Conservation (phyloP, 2,797 vertebrate species). For the Arnoldichthys spilopterus region DNA sequence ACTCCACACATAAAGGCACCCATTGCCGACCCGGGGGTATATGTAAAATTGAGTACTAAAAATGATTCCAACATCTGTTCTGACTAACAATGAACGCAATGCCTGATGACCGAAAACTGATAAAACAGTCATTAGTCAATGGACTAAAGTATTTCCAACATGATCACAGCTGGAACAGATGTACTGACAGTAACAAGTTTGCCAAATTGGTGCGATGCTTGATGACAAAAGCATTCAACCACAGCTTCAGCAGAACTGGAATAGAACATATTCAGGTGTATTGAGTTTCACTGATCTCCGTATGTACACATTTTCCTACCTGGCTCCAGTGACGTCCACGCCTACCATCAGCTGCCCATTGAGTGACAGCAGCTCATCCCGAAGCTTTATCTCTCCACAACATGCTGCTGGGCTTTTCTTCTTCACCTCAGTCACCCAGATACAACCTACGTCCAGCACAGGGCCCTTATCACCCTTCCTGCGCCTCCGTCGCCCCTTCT, state of each 20-base stretch:
- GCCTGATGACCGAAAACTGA: too few relatives aligned
- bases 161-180: neutral
- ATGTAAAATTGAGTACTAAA: too few relatives aligned
- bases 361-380: slow-evolving; percentile 92
- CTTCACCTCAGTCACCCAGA: slow-evolving; percentile 96
- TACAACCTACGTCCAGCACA: slow-evolving; percentile 90
- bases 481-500: slow-evolving; percentile 81
- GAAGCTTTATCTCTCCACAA: slow-evolving; percentile 87
- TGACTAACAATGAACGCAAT: too few relatives aligned
- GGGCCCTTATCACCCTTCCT: slow-evolving; percentile 85
- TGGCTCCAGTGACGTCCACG: slow-evolving; percentile 91
- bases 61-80: too few relatives aligned
- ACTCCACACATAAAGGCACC: too few relatives aligned
- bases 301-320: slow-evolving; percentile 74
- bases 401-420: slow-evolving; percentile 89
- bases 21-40: too few relatives aligned
- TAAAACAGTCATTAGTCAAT: too few relatives aligned
- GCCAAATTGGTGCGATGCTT: neutral
- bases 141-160: too few relatives aligned
- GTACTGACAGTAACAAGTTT: neutral
- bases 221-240: neutral
- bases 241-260: neutral
- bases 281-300: neutral
- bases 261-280: neutral
- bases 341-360: slow-evolving; percentile 97